These are phyloP conservation scores for Epinephelus awoara DNA, from an alignment of 2,797 vertebrate species.

Conservation along the genomic window DNA sequence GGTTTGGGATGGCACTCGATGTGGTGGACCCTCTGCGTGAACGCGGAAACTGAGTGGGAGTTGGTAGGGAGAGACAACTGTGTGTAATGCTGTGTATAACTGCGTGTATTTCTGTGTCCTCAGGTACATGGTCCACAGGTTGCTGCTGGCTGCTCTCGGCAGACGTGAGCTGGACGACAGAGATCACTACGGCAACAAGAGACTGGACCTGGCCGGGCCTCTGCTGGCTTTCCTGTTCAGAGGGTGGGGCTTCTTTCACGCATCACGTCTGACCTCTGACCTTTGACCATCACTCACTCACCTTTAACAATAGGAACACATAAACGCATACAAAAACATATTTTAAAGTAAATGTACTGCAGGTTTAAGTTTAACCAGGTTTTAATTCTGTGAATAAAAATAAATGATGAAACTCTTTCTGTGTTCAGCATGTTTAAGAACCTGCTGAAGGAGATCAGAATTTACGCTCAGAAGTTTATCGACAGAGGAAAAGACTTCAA, in stretches of 20 bases:
- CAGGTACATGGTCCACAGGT: conserved; percentile 98
- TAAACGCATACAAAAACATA: no score
- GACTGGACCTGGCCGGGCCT: conserved; percentile 96
- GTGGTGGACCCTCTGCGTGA: no score
- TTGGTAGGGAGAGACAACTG: no score
- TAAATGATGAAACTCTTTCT: not conserved
- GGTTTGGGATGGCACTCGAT: no score
- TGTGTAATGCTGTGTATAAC: not conserved
- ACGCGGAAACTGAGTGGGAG: no score
- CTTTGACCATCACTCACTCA: not conserved
- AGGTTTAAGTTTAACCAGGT: not conserved
- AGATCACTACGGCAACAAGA: conserved; percentile 99
- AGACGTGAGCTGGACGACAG: conserved; percentile 96
- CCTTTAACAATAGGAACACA: no score
- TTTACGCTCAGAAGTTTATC: conserved; percentile 99
- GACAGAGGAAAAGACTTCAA: conserved; percentile 99
- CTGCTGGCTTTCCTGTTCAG: conserved; percentile 96
- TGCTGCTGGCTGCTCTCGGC: conserved; percentile 94
- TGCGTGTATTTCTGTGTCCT: conserved; percentile 18
- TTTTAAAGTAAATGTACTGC: not conserved
- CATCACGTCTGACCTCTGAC: not conserved
- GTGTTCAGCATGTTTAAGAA: conserved; percentile 96
- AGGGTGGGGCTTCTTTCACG: conserved; percentile 85
- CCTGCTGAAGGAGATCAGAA: conserved; percentile 97
- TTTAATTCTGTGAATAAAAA: not conserved